Percentiles rank a stretch among this genome's conserved stretches.
Evolutionary conservation across 2,797 vertebrate genomes (phyloP).

Genomic region (Aldrovandia affinis): DNA sequence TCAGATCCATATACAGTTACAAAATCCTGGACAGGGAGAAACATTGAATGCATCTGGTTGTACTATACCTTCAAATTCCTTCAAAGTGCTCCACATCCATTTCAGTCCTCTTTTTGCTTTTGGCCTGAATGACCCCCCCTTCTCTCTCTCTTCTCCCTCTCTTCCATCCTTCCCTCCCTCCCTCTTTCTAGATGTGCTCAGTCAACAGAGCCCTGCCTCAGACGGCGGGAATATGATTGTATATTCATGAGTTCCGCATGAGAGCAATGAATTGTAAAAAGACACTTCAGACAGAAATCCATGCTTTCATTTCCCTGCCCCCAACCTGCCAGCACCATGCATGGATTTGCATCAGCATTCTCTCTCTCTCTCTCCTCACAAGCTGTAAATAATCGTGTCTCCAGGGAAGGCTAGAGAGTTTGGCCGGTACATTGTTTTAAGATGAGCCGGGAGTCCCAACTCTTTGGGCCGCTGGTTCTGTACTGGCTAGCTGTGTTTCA

Average conservation of each 20-base stretch:
- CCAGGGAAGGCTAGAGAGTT: slow-evolving; percentile 18
- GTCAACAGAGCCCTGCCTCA: not conserved
- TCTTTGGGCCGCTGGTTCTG: slow-evolving; percentile 34
- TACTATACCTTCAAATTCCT: not conserved
- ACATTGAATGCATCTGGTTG: not conserved
- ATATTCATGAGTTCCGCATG: slow-evolving; percentile 21
- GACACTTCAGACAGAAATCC: slow-evolving; percentile 19
- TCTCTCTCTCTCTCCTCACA: not conserved
- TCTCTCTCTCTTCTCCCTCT: not conserved
- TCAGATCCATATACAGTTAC: not conserved
- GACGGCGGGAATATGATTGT: slow-evolving; percentile 11
- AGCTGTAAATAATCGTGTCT: slow-evolving; percentile 28
- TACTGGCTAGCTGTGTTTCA: slow-evolving; percentile 42
- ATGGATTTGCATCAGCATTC: slow-evolving; percentile 26
- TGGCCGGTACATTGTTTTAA: slow-evolving; percentile 29
- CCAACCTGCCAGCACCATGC: slow-evolving; percentile 20
- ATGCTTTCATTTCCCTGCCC: slow-evolving; percentile 2
- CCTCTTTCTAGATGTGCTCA: not conserved
- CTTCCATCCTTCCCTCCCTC: not conserved
- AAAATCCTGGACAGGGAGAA: not conserved
- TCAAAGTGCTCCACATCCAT: not conserved
- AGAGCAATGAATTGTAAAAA: slow-evolving; percentile 22
- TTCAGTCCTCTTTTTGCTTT: not conserved
- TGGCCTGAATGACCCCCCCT: not conserved
- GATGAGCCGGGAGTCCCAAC: slow-evolving; percentile 28